Conservation (phyloP, 1,140 invertebrate species). For the Papilio dardanus region DNA sequence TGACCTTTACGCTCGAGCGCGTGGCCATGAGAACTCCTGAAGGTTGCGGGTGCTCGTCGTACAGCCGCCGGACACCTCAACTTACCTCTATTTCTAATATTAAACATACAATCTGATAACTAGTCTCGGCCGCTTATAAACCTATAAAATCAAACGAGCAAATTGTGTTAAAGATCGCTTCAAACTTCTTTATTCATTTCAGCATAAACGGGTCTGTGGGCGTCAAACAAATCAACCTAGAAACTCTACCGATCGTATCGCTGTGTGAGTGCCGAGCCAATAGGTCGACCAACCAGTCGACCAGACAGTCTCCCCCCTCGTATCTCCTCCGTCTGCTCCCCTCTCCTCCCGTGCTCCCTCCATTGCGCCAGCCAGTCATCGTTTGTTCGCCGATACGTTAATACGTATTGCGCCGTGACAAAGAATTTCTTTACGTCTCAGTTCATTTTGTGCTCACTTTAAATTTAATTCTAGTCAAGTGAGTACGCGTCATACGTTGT, state of each 20-base stretch:
- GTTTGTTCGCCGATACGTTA: slow-evolving; percentile 54
- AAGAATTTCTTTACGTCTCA: slow-evolving; percentile 71
- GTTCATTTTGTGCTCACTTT: slow-evolving; percentile 65
- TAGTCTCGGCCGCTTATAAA: neutral
- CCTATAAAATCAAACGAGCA: slow-evolving; percentile 15
- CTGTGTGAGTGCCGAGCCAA: slow-evolving; percentile 73
- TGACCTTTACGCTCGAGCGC: slow-evolving; percentile 73
- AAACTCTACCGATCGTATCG: slow-evolving; percentile 65
- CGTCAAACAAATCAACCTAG: slow-evolving; percentile 67
- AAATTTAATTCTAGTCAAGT: slow-evolving; percentile 58
- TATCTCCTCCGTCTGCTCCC: slow-evolving; percentile 71
- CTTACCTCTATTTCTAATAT: slow-evolving; percentile 9
- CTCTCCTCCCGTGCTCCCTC: slow-evolving; percentile 55
- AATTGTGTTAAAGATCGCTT: slow-evolving; percentile 29
- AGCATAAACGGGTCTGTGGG: slow-evolving; percentile 45
- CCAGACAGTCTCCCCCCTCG: slow-evolving; percentile 77
- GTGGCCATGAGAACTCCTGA: slow-evolving; percentile 74
- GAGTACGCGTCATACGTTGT: slow-evolving; percentile 53
- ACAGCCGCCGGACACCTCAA: slow-evolving; percentile 31
- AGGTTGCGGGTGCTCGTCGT: slow-evolving; percentile 56
- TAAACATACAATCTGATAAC: neutral
- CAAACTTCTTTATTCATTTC: slow-evolving; percentile 33
- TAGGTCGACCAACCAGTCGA: slow-evolving; percentile 80
- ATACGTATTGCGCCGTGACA: slow-evolving; percentile 48
- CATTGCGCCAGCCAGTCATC: slow-evolving; percentile 75